Evolutionary conservation across 2,888 invertebrate species (phyloP).

Genomic region (Erebia palarica): DNA sequence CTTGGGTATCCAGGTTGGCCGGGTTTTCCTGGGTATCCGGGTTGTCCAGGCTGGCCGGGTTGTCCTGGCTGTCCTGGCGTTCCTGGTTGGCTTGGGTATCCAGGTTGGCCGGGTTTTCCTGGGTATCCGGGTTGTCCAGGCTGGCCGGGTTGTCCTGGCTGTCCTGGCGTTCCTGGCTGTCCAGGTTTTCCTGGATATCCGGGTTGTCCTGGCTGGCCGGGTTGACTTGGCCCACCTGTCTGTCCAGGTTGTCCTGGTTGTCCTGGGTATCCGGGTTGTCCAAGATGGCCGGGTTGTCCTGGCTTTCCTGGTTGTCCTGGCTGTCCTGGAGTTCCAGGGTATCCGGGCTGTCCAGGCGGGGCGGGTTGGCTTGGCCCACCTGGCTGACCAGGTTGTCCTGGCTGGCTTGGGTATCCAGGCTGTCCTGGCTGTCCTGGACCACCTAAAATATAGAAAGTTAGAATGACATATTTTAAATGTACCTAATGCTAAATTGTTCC

Average conservation of each 20-base stretch:
- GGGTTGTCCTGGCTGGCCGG: slow-evolving; percentile 49
- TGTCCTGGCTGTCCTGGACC: slow-evolving; percentile 50
- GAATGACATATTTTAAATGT: not conserved
- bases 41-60: slow-evolving; percentile 52
- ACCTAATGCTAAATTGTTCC: too few relatives aligned
- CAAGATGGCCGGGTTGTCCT: slow-evolving; percentile 7
- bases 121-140: slow-evolving; percentile 17
- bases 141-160: slow-evolving; percentile 17
- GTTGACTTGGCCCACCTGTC: slow-evolving; percentile 19
- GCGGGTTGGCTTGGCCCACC: slow-evolving; percentile 31
- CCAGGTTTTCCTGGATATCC: slow-evolving; percentile 46
- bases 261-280: slow-evolving; percentile 33
- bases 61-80: slow-evolving; percentile 44
- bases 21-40: slow-evolving; percentile 40
- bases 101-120: slow-evolving; percentile 42
- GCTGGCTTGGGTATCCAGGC: slow-evolving; percentile 44
- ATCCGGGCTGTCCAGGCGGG: slow-evolving; percentile 48
- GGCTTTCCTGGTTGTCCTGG: slow-evolving; percentile 16
- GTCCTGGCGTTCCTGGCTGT: slow-evolving; percentile 6
- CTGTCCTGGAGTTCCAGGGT: slow-evolving; percentile 45
- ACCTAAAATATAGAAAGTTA: slow-evolving; percentile 22
- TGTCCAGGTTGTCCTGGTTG: slow-evolving; percentile 38
- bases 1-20: slow-evolving; percentile 52
- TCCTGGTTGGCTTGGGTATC: slow-evolving; percentile 43
- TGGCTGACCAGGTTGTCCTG: slow-evolving; percentile 42